These are phyloP conservation scores for Hycleus cichorii DNA, from an alignment of 1,140 invertebrate species.

Conservation along the genomic window DNA sequence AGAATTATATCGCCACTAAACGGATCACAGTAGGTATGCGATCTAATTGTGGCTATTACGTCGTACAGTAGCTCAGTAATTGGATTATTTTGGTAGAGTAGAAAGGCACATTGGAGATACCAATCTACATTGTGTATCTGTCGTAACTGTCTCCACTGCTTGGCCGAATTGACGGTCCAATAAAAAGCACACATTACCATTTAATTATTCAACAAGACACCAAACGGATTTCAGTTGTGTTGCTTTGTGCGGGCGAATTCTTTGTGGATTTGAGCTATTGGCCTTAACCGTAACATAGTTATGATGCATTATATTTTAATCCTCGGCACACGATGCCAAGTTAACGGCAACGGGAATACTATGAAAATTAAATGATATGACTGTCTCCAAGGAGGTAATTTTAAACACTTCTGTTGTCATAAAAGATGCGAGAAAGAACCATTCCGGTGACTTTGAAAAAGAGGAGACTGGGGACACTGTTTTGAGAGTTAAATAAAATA, in stretches of 20 bases:
- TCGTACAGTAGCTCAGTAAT: background rate
- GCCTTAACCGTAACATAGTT: constrained; percentile 30
- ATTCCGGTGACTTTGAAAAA: constrained; percentile 34
- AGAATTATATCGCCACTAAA: constrained; percentile 12
- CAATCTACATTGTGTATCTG: too few species aligned
- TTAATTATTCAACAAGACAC: background rate
- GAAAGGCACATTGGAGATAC: too few species aligned
- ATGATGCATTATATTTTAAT: constrained; percentile 36
- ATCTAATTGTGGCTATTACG: constrained; percentile 3
- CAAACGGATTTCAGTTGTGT: background rate
- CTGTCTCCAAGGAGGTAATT: constrained; percentile 37
- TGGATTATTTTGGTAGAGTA: background rate
- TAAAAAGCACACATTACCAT: background rate
- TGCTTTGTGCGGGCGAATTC: background rate
- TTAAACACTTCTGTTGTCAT: constrained; percentile 41
- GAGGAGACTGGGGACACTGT: constrained; percentile 33
- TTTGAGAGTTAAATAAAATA: constrained; percentile 40
- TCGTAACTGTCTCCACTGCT: too few species aligned
- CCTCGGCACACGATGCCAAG: constrained; percentile 16
- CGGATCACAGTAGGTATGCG: constrained; percentile 13
- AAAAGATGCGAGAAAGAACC: constrained; percentile 36
- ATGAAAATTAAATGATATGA: constrained; percentile 42
- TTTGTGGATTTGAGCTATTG: constrained; percentile 22
- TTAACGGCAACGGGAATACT: constrained; percentile 20
- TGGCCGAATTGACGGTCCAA: too few species aligned